These are phyloP conservation scores for Ptychoptera contaminata DNA, from an alignment of 2,888 invertebrate genomes.

Conservation along the genomic window DNA sequence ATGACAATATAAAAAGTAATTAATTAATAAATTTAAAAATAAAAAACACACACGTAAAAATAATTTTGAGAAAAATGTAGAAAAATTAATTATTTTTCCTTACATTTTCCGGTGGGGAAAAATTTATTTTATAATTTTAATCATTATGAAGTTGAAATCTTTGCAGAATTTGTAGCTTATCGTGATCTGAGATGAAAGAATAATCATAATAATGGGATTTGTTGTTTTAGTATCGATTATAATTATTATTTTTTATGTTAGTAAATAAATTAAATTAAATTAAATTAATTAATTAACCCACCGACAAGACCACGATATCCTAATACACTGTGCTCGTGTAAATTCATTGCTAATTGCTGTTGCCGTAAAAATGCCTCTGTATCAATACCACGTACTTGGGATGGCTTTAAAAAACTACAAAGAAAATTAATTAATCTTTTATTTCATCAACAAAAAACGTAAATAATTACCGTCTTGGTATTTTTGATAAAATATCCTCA, in stretches of 20 bases:
- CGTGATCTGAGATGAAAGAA: slow-evolving; percentile 10
- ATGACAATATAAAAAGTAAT: no score
- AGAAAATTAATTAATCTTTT: background rate
- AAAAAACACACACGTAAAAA: no score
- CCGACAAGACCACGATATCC: slow-evolving; percentile 65
- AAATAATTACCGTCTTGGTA: slow-evolving; percentile 41
- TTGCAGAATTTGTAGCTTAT: slow-evolving; percentile 13
- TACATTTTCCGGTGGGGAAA: slow-evolving; percentile 1
- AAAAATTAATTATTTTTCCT: background rate
- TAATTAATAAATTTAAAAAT: no score
- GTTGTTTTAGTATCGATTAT: background rate
- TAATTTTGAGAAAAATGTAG: no score
- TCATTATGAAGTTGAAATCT: slow-evolving; percentile 13
- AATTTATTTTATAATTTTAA: slow-evolving; percentile 7
- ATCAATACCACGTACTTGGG: slow-evolving; percentile 57
- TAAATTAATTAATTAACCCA: slow-evolving; percentile 18
- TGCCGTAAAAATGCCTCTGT: slow-evolving; percentile 59
- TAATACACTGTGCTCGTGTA: slow-evolving; percentile 58
- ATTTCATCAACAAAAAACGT: background rate
- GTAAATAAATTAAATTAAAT: background rate
- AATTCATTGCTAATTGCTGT: slow-evolving; percentile 53
- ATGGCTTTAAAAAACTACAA: slow-evolving; percentile 59
- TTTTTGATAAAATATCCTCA: slow-evolving; percentile 54
- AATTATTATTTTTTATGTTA: background rate
- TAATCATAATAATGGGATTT: slow-evolving; percentile 1